Evolutionary conservation across 2,888 invertebrate genomes (phyloP).

Genomic region (Strigamia maritima): DNA sequence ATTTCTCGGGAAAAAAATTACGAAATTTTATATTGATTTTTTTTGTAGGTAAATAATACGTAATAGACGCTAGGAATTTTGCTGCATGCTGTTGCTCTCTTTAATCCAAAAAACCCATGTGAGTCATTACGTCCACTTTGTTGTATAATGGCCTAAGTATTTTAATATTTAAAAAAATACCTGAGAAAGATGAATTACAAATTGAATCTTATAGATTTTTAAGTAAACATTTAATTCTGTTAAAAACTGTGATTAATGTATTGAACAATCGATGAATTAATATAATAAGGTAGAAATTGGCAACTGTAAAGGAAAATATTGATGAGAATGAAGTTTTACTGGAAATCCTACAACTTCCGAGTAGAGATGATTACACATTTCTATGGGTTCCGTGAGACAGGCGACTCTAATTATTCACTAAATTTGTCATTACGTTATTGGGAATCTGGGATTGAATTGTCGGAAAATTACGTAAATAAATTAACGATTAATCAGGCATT

Average conservation of each 20-base stretch:
- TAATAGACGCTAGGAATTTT: not conserved
- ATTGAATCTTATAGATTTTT: too few species aligned
- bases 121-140: not conserved
- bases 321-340: not conserved
- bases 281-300: not conserved
- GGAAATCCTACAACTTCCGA: conserved; percentile 30
- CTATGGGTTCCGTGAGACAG: conserved; percentile 10
- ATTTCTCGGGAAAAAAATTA: not conserved
- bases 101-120: not conserved
- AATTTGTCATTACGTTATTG: conserved; percentile 12
- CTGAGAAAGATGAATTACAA: not conserved
- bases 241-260: not conserved
- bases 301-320: not conserved
- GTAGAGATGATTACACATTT: conserved; percentile 22
- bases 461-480: conserved; percentile 19
- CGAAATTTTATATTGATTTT: not conserved
- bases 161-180: not conserved
- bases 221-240: not conserved
- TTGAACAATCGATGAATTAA: not conserved
- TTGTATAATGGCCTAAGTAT: not conserved
- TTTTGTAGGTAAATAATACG: not conserved
- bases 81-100: not conserved
- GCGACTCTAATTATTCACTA: not conserved
- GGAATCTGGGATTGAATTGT: not conserved
- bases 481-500: not conserved